Base-by-base conservation (phyloP, 2,888 invertebrate genomes). In the Acholoe squamosa region DNA sequence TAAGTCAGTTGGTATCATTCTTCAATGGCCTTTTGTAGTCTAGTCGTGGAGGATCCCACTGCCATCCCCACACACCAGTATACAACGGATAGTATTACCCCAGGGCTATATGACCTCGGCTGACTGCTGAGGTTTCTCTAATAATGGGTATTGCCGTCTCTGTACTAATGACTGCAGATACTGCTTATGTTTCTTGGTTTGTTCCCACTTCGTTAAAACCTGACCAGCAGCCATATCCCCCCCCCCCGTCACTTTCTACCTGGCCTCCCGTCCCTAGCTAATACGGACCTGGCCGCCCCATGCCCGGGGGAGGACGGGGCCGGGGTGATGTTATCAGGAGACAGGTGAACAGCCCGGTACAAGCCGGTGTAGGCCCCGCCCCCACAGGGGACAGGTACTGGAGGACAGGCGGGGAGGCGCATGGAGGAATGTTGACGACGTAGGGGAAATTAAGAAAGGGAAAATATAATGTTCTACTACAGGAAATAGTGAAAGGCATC, bases 191-290 rank as follows among this genome's bases (percentile, higher is more conserved):
- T 33, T 12, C 34, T 19, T 25, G 33, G 43, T 80, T 31, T 80
- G 80, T 80, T 80, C 43, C 80, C 33, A 16, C 34, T 80, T 80
- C 80, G 80, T 80, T 80, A 80, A 34, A 33, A 33, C 80, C 80
- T 80, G 22, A 16, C 80, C 80, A 43, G 80, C 34, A 80, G 80
- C 80, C 80, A 76, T 76, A 28, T 28, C 31, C 76, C 76, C 76
- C 76, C 5, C 28, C 25, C 25, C 28, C n/a, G n/a, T 5, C 76
- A 28, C 16, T 28, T 28, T 31, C 76, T 25, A 43, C 34, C 28
- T 25, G n/a, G n/a, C n/a, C 22, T 61, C 61, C 61, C 61, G 43
- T 3, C 43, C 43, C 43, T 43, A 10, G 43, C 43, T 43, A 43
- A 43, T 43, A 43, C 43, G 43, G 43, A 43, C 43, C 43, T 61